Percentiles rank a stretch among this genome's conserved stretches.
These are phyloP conservation scores for Drosophila sp. DNA, from an alignment of 1,140 invertebrate genomes.

Conservation along the genomic window DNA sequence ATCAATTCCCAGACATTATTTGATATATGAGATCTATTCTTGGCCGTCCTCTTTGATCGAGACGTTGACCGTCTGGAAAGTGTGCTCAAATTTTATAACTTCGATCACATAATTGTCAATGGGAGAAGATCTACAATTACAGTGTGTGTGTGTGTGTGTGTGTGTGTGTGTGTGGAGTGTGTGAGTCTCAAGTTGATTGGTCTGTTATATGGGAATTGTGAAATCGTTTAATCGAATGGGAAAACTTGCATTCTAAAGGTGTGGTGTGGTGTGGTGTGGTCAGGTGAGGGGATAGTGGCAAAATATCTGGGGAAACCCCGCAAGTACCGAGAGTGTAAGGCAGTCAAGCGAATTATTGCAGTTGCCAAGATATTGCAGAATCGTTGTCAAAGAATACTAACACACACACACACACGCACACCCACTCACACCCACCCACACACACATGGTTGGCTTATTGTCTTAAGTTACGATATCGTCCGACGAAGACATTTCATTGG, in stretches of 20 bases:
- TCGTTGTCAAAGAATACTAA: not conserved
- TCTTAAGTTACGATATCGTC: conserved; percentile 13
- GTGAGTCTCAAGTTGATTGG: not conserved
- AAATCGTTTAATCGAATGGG: conserved; percentile 12
- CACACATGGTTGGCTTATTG: conserved; percentile 1
- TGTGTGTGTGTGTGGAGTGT: not conserved
- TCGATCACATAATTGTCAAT: conserved; percentile 10
- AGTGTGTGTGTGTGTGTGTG: not conserved
- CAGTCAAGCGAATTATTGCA: conserved; percentile 29
- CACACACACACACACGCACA: not conserved
- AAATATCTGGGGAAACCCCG: conserved; percentile 13
- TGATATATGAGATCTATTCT: conserved; percentile 4
- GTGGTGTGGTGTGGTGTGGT: not conserved
- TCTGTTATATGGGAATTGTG: not conserved
- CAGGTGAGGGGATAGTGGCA: not conserved
- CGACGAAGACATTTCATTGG: conserved; percentile 15
- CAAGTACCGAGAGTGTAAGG: conserved; percentile 18
- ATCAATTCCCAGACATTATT: not conserved
- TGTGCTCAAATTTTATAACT: conserved; percentile 8
- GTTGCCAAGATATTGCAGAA: conserved; percentile 24
- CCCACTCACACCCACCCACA: not conserved
- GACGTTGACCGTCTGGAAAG: conserved; percentile 9
- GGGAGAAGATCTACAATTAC: conserved; percentile 5
- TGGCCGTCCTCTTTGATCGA: not conserved
- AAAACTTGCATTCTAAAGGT: not conserved